A percentile compares a stretch with the other conserved stretches of the same genome.
phyloP scores from a whole-genome alignment of 2,113 vertebrate genomes.

The Paradoxurus hermaphroditus region DNA sequence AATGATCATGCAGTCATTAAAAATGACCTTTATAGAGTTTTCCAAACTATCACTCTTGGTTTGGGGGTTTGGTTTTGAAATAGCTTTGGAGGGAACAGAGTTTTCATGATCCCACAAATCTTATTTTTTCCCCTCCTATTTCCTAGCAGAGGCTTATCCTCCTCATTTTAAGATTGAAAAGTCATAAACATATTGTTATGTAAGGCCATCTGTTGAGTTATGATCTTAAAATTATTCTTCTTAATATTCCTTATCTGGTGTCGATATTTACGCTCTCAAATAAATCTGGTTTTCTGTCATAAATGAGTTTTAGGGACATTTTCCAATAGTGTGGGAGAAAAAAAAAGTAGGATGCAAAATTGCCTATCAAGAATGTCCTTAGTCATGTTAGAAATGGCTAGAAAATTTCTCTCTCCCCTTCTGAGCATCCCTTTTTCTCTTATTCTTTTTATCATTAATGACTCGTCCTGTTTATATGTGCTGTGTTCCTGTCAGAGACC shows the following conservation, averaged over 20 bases:
- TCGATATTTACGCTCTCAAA: neutral
- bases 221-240: neutral
- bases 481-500: neutral
- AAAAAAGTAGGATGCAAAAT: neutral
- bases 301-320: neutral
- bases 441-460: neutral
- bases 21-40: constrained; percentile 16
- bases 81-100: neutral
- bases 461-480: neutral
- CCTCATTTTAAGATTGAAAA: constrained; percentile 1
- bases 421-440: neutral
- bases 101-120: neutral
- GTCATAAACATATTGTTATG: neutral
- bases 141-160: neutral
- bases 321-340: neutral
- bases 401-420: neutral
- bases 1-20: neutral
- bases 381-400: neutral
- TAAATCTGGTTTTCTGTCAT: neutral
- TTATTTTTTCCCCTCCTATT: neutral
- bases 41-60: neutral
- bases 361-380: neutral
- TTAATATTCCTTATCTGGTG: neutral
- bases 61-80: neutral
- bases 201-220: neutral